A percentile compares a stretch with the other conserved stretches of the same genome.
Conservation (phyloP, 2,113 vertebrate genomes). For the Nansenia antarctica region DNA sequence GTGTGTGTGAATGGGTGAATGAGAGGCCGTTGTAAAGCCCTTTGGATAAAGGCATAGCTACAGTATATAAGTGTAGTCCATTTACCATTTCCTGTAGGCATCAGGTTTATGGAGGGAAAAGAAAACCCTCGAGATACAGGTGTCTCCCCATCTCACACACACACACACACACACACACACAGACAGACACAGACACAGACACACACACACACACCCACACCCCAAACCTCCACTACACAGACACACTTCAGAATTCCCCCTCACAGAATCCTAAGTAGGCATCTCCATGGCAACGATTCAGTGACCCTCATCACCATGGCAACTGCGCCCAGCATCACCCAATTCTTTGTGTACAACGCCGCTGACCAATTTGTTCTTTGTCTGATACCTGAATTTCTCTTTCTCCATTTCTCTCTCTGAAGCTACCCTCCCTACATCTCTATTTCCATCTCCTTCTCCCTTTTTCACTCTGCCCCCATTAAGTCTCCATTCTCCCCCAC, state of each 20-base stretch:
- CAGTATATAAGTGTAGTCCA: too few species aligned
- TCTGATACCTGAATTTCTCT: conserved; percentile 40
- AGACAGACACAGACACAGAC: neutral
- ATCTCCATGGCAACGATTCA: conserved; percentile 69
- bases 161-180: neutral
- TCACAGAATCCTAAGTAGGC: conserved; percentile 54
- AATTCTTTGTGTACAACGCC: conserved; percentile 20
- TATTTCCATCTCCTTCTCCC: conserved; percentile 7
- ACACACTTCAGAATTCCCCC: conserved; percentile 41
- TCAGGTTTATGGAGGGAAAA: too few species aligned
- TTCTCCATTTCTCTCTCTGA: conserved; percentile 17
- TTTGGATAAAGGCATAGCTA: too few species aligned
- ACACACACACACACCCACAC: neutral
- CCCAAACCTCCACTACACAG: neutral
- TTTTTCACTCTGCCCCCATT: too few species aligned
- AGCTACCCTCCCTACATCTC: conserved; percentile 20
- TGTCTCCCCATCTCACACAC: neutral
- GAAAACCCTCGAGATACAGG: too few species aligned
- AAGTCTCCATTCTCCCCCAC: too few species aligned
- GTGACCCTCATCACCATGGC: conserved; percentile 67
- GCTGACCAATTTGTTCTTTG: conserved; percentile 69
- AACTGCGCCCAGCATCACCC: conserved; percentile 65
- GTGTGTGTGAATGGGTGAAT: too few species aligned
- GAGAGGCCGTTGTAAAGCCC: too few species aligned
- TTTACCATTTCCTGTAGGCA: too few species aligned